Base-by-base conservation (phyloP, 2,113 vertebrate genomes). In the Lipophrys pholis region DNA sequence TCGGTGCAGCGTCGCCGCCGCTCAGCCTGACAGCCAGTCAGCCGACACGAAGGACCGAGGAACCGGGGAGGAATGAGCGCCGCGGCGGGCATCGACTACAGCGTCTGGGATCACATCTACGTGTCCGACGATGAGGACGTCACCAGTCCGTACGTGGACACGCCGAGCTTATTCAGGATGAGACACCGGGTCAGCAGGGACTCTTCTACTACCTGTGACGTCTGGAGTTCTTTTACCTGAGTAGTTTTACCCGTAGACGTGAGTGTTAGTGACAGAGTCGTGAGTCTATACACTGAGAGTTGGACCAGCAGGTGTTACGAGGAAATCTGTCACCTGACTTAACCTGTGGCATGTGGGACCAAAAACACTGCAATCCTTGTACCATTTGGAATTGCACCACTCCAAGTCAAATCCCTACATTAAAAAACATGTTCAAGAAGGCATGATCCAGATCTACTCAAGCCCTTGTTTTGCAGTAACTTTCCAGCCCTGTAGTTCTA, bases 41-140 rank as follows among this genome's bases (percentile, higher is more conserved):
- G 21, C 21, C 21, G 21, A 30, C 21, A 30, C 21, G 21, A 30
- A 30, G 21, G 21, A 30, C 21, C 21, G 21, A 30, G 21, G 21
- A 30, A 4, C 21, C 21, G 46, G 10, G 39, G 14, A 1, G 16
- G 7, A 70, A 94, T 92, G 85, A 96, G 95, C 93, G 70, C 40
- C 84, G 61, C 91, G 15, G 7, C 89, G 55, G 95, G 95, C 85
- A 93, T 97, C 84, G 95, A 97, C 62, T 97, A 97, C 90, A 96
- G 96, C 82, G 92, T 90, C 78, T 98, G 97, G 96, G 96, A 98
- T 64, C 96, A 97, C 80, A 96, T 97, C 82, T 94, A 97, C 55
- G 95, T 97, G 76, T 97, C 97, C 0, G 96, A 97, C 69, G 96
- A 98, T 62, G 97, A 97, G 64, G 96, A 98, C 7, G 94, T 94